Percentiles rank a stretch among this genome's conserved stretches.
These are phyloP conservation scores for Drosophila trichaetosa DNA, from an alignment of 2,888 invertebrate genomes.

Conservation along the genomic window DNA sequence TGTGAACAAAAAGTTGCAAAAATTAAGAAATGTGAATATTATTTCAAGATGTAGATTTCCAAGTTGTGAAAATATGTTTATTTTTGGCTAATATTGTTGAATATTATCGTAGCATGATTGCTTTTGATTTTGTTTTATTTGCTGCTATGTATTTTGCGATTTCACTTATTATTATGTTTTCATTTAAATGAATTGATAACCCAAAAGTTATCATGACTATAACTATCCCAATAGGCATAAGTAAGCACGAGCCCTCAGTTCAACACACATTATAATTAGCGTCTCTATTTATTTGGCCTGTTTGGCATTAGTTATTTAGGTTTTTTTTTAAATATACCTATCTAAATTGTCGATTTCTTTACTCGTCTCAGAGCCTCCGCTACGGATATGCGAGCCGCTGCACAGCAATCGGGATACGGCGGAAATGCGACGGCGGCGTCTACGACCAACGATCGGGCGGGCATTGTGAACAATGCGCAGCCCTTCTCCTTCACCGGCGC, in stretches of 20 bases:
- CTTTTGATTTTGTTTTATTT: background rate
- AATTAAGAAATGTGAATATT: background rate
- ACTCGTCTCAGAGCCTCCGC: constrained; percentile 88
- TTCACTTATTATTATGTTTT: background rate
- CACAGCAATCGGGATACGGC: constrained; percentile 77
- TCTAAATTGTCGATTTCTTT: constrained; percentile 15
- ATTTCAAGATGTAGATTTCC: background rate
- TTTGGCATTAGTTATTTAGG: background rate
- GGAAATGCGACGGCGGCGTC: constrained; percentile 75
- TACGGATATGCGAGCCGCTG: constrained; percentile 91
- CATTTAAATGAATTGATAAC: background rate
- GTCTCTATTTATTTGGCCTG: constrained; percentile 9
- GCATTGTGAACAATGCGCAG: constrained; percentile 92
- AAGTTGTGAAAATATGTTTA: background rate
- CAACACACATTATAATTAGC: constrained; percentile 20
- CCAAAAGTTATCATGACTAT: background rate
- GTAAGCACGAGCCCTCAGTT: constrained; percentile 23
- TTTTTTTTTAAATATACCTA: background rate
- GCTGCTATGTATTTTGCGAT: background rate
- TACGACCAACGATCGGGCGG: constrained; percentile 89
- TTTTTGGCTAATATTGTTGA: background rate
- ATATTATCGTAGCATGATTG: background rate
- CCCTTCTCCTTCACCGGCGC: constrained; percentile 91
- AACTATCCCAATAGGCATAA: background rate
- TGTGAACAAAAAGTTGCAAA: background rate